These are phyloP conservation scores for Cathartes aura DNA, from an alignment of 2,113 vertebrate genomes.

Conservation along the genomic window DNA sequence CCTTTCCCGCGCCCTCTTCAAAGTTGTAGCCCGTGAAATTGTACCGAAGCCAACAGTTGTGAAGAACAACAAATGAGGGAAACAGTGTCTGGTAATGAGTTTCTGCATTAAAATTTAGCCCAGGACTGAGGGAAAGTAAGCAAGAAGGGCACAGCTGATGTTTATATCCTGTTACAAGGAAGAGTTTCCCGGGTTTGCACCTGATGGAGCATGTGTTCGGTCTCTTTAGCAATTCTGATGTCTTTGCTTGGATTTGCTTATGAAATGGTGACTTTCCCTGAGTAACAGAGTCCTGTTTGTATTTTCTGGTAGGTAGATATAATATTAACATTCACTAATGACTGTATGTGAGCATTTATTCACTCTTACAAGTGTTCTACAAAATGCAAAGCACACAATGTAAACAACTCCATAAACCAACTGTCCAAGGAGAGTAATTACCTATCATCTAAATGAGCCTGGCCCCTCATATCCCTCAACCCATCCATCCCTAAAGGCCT, in stretches of 20 bases:
- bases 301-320: constrained; percentile 3
- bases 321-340: background rate
- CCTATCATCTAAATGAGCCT: background rate
- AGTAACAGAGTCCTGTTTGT: background rate
- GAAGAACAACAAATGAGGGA: background rate
- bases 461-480: background rate
- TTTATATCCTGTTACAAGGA: background rate
- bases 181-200: background rate
- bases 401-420: background rate
- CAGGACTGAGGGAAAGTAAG: background rate
- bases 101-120: background rate
- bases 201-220: background rate
- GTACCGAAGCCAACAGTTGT: background rate
- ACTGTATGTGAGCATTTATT: background rate
- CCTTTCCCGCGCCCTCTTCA: background rate
- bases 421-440: background rate
- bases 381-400: background rate
- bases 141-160: background rate
- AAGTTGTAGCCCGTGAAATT: background rate
- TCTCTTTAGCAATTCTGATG: background rate
- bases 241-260: background rate
- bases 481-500: constrained; percentile 1
- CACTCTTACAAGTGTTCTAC: background rate
- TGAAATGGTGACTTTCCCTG: background rate
- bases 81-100: background rate